Evolutionary conservation across 2,888 invertebrate species (phyloP).

Genomic region (Zonitis immaculata): DNA sequence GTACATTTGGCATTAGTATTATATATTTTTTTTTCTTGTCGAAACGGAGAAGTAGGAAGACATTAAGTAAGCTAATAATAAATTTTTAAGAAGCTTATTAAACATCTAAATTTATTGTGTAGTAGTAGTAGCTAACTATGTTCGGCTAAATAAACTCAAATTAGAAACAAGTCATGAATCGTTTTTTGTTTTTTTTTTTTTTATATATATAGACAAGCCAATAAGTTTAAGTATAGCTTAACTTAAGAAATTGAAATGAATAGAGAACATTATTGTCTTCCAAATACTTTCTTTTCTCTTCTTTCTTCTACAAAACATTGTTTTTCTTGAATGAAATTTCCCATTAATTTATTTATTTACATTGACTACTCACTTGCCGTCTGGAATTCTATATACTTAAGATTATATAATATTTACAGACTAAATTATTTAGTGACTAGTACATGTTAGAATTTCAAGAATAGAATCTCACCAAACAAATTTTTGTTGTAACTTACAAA

Average conservation of each 20-base stretch:
- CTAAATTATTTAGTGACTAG: conserved; percentile 9
- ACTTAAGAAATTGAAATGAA: conserved; percentile 16
- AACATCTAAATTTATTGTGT: not conserved
- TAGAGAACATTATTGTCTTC: conserved; percentile 35
- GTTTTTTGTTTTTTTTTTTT: no score
- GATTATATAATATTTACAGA: conserved; percentile 15
- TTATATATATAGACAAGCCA: not conserved
- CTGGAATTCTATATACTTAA: conserved; percentile 10
- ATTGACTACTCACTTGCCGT: conserved; percentile 17
- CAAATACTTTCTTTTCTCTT: conserved; percentile 29
- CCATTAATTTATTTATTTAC: conserved; percentile 25
- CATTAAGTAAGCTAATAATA: conserved; percentile 26
- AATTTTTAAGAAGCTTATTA: conserved; percentile 12
- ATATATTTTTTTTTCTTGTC: conserved; percentile 2
- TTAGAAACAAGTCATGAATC: not conserved
- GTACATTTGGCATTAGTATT: conserved; percentile 39
- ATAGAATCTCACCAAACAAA: not conserved
- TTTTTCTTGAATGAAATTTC: conserved; percentile 13
- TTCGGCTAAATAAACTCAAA: not conserved
- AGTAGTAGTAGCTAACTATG: no score
- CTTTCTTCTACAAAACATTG: no score
- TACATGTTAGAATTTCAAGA: not conserved
- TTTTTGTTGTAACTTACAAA: conserved; percentile 11
- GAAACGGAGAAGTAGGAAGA: conserved; percentile 33
- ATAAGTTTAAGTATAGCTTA: not conserved